Evolutionary conservation across 2,888 invertebrate genomes (phyloP).

Genomic region (Callosobruchus maculatus): DNA sequence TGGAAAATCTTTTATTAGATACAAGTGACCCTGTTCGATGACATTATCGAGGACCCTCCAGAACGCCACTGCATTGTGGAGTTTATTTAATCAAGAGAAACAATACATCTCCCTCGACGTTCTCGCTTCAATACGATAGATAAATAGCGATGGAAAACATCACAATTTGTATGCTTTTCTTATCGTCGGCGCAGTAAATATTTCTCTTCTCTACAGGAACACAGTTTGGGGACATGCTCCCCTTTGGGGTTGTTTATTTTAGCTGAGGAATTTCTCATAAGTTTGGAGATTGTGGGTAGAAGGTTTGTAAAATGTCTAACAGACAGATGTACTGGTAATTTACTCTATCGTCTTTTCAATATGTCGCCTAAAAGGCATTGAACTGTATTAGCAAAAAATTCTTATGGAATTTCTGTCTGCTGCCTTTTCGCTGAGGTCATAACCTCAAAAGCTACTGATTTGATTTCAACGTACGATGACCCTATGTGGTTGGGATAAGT

Average conservation of each 20-base stretch:
- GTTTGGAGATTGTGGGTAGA: not conserved
- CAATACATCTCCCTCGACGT: constrained; percentile 8
- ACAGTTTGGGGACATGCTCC: not conserved
- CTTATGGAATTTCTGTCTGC: too few relatives aligned
- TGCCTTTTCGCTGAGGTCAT: too few relatives aligned
- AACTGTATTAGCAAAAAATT: too few relatives aligned
- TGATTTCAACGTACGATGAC: too few relatives aligned
- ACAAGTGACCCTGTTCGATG: too few relatives aligned
- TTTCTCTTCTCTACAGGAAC: not conserved
- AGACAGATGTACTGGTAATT: not conserved
- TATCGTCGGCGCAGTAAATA: not conserved
- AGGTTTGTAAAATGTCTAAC: not conserved
- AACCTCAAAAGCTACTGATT: too few relatives aligned
- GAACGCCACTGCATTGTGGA: constrained; percentile 7
- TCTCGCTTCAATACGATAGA: not conserved
- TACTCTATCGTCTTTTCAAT: not conserved
- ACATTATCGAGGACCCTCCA: not conserved
- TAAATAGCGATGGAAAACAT: not conserved
- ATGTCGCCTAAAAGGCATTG: not conserved
- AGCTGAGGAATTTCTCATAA: not conserved
- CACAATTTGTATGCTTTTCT: not conserved
- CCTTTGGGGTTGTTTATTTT: not conserved
- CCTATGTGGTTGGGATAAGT: too few relatives aligned
- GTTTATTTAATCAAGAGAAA: constrained; percentile 9
- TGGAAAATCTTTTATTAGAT: too few relatives aligned